Base-by-base conservation (phyloP, 2,888 invertebrate species). In the Dynastes tityus region DNA sequence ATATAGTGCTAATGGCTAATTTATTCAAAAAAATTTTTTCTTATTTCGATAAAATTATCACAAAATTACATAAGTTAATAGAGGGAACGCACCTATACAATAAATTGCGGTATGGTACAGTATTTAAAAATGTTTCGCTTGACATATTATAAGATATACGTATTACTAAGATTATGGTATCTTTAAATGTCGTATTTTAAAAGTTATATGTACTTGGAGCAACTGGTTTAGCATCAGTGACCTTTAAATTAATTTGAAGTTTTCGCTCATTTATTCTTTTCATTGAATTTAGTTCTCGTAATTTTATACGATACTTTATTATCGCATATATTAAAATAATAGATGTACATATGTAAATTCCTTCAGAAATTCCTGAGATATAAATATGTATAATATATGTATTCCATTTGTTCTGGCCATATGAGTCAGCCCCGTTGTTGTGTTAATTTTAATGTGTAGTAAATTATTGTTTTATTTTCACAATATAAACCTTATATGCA, bases 131-230 rank as follows among this genome's bases (percentile, higher is more conserved):
- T 3, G 4, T n/a, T 16, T 22, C 55, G 55, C 16, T 58, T 58
- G 55, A 22, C 22, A 58, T 22, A 8, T 22, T 58, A 22, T 58
- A 58, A 58, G 8, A 22, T 22, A 27, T 22, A 22, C 27, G 55
- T 6, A 22, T 58, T 16, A 58, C 22, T 22, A 58, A 58, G 8
- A 22, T 53, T 58, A 22, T 2, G 55, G 16, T 58, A 16, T 16
- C 45, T 45, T 45, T 58, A 58, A 16, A 58, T 22, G 55, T 58
- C 55, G 45, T 8, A 45, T 58, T 58, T 58, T 58, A 58, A 58
- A 58, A 58, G 55, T 58, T 16, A 58, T 22, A 58, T 58, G 55
- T 22, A 16, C 8, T 58, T 22, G 9, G 5, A 58, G 16, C 5
- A 58, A 58, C 22, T 58, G 16, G 16, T 58, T 8, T 16, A 53